Base-by-base conservation (phyloP, 1,140 invertebrate genomes). In the Thalassaphorura encarpata region DNA sequence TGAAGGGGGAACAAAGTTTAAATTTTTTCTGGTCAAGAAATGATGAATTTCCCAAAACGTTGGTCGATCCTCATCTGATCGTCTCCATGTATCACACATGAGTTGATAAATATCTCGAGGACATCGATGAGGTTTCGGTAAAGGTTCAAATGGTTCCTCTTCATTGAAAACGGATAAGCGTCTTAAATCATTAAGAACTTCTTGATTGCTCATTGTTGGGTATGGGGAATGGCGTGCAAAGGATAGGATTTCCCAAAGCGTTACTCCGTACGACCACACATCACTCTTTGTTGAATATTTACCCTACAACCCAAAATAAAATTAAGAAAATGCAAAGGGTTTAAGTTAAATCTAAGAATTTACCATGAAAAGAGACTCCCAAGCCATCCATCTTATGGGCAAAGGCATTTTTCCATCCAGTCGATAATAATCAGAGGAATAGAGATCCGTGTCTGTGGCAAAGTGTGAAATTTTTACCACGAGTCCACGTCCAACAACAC, bases 401-500 rank as follows among this genome's bases (percentile, higher is more conserved):
- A 92, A 69, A 0, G 85, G 81, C 51, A 84, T 80, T 28, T 81
- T 78, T 1, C 84, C 87, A 66, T 89, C 87, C 5, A 88, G 80
- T 66, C 83, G 82, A 70, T 84, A 87, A 71, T 92, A 92, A 71
- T 93, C 88, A 29, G 79, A 76, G 18, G 81, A 76, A 70, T 91
- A 93, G n/a, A 84, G 68, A 72, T 87, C 85, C 67, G 87, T 85
- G 72, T 87, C 87, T 33, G 89, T 89, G 19, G 87, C 88, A 72
- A 92, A 90, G 71, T 93, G 89, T 48, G 87, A 89, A 62, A 93
- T 90, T 75, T 92, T 92, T 55, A 92, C 82, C 59, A 85, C 80
- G 70, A 86, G 89, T 50, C 80, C 80, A 67, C 85, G 83, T 41
- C 88, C 87, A 42, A 93, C 82, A 24, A 94, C 72, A 68, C 86